Evolutionary conservation across 2,888 invertebrate genomes (phyloP).

Genomic region (Oligia strigilis): DNA sequence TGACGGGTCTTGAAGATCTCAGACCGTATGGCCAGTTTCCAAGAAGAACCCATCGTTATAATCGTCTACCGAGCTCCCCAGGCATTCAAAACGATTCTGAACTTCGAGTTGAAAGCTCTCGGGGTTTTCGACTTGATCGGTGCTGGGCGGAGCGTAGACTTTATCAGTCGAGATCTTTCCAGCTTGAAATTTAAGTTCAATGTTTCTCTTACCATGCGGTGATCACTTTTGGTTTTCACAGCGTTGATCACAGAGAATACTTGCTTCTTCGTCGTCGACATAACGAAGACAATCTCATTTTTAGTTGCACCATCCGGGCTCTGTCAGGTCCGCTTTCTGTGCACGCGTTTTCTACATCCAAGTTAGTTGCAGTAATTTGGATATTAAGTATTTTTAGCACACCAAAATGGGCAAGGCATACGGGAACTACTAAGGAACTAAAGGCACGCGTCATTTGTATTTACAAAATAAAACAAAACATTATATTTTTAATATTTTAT

Average conservation of each 20-base stretch:
- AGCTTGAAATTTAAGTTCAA: too few species aligned
- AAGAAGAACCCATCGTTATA: not conserved
- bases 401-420: not conserved
- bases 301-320: too few species aligned
- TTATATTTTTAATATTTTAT: conserved; percentile 61
- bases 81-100: not conserved
- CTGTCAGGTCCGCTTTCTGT: not conserved
- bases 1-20: too few species aligned
- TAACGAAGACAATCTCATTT: not conserved
- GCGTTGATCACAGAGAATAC: not conserved
- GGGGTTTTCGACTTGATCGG: not conserved
- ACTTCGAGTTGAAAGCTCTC: not conserved
- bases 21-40: not conserved
- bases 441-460: not conserved
- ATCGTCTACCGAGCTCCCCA: not conserved
- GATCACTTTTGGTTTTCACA: not conserved
- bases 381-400: not conserved
- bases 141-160: not conserved
- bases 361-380: not conserved
- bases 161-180: not conserved
- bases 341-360: not conserved
- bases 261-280: not conserved
- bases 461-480: conserved; percentile 16
- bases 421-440: not conserved
- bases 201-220: not conserved